Evolutionary conservation across 23 tunicate species (phyloP).

Genomic region (Botrylloides violaceus): DNA sequence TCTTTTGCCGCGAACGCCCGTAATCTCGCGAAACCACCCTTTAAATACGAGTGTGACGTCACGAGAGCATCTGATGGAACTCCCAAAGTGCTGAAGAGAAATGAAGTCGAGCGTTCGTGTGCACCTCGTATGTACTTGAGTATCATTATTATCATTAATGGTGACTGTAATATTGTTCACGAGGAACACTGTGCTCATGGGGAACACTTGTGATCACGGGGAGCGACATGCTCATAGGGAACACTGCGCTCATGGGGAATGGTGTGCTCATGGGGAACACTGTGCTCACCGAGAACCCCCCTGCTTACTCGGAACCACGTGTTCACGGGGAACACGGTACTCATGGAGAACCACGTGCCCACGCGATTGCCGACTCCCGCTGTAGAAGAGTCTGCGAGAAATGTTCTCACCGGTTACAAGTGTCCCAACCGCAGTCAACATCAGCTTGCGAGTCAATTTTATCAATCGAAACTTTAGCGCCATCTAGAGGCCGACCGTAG

Average conservation of each 20-base stretch:
- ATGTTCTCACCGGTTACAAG: background rate
- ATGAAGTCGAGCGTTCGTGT: too few species aligned
- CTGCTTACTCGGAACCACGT: too few species aligned
- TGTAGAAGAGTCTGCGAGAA: background rate
- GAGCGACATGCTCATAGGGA: too few species aligned
- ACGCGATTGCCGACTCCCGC: background rate
- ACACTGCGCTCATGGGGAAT: too few species aligned
- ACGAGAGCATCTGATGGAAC: background rate
- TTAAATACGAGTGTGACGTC: background rate
- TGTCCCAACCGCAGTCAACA: conserved; percentile 11
- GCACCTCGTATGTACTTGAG: too few species aligned
- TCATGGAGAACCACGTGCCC: background rate
- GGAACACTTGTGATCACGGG: too few species aligned
- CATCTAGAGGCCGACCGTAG: conserved; percentile 35
- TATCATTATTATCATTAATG: too few species aligned
- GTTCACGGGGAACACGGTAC: too few species aligned
- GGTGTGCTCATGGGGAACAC: too few species aligned
- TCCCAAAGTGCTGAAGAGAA: background rate
- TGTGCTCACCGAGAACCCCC: too few species aligned
- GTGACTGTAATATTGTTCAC: too few species aligned
- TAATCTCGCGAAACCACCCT: background rate
- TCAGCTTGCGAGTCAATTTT: background rate
- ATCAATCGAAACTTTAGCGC: conserved; percentile 7
- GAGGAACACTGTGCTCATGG: too few species aligned
- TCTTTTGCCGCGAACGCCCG: conserved; percentile 8